Conservation (phyloP, 2,888 invertebrate genomes). For the Ophion costatus region DNA sequence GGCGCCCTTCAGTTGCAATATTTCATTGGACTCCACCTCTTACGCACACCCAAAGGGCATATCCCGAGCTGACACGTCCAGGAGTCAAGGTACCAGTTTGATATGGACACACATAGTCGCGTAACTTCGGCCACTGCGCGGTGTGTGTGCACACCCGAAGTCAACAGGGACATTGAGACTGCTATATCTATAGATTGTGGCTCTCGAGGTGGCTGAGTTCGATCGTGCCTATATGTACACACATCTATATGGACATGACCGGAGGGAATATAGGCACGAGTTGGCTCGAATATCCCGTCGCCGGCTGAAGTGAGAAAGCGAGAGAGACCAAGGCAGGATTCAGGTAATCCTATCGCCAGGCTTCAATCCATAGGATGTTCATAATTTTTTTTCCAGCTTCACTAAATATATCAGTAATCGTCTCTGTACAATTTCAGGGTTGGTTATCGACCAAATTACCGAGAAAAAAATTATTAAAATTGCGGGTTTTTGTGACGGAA, state of each 20-base stretch:
- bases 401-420: no score
- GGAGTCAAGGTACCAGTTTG: conserved; percentile 46
- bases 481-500: no score
- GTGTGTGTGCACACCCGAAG: conserved; percentile 13
- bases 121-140: conserved; percentile 3
- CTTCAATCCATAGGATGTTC: no score
- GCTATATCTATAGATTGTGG: conserved; percentile 1
- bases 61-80: conserved; percentile 42
- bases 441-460: no score
- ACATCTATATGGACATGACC: conserved; percentile 37
- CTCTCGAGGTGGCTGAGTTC: no score
- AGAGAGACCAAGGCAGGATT: background rate
- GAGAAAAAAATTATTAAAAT: no score
- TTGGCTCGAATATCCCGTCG: conserved; percentile 12
- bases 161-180: conserved; percentile 6
- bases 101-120: conserved; percentile 9
- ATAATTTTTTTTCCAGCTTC: no score
- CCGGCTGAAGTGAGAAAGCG: background rate
- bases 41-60: conserved; percentile 48
- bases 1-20: conserved; percentile 58
- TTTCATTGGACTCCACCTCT: conserved; percentile 47
- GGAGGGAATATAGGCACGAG: conserved; percentile 31
- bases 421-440: no score
- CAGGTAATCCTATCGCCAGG: no score
- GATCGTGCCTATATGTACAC: background rate